Evolutionary conservation across 2,888 invertebrate genomes (phyloP).

Genomic region (Melanchra persicariae): DNA sequence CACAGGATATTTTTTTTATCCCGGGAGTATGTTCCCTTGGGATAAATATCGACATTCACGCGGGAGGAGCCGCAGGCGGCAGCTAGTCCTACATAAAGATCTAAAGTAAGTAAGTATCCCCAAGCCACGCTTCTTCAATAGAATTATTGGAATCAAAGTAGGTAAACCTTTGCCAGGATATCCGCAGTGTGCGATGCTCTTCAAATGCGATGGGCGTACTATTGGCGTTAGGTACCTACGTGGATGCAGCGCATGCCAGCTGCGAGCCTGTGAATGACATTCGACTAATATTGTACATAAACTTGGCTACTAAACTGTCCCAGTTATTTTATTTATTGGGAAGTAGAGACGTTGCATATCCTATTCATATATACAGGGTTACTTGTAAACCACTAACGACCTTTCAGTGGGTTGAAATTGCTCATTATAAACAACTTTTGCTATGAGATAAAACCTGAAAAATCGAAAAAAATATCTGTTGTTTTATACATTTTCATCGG

Average conservation of each 20-base stretch:
- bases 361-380: no score
- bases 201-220: constrained; percentile 18
- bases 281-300: constrained; percentile 35
- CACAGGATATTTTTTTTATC: no score
- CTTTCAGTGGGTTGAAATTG: no score
- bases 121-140: not conserved
- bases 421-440: no score
- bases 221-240: constrained; percentile 9
- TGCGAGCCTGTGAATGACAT: constrained; percentile 30
- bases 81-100: not conserved
- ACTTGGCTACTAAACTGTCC: constrained; percentile 36
- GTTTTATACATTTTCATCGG: no score
- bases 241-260: constrained; percentile 37
- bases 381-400: no score
- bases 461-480: no score
- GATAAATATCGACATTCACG: no score
- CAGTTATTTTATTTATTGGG: constrained; percentile 24
- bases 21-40: no score
- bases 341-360: constrained; percentile 5
- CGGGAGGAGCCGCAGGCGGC: no score
- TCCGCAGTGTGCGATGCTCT: constrained; percentile 26
- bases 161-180: constrained; percentile 21
- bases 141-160: constrained; percentile 4
- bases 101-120: not conserved
- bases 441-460: no score